Percentiles rank a stretch among this genome's conserved stretches.
phyloP scores from a whole-genome alignment of 2,113 vertebrate species.

The Prionailurus viverrinus region DNA sequence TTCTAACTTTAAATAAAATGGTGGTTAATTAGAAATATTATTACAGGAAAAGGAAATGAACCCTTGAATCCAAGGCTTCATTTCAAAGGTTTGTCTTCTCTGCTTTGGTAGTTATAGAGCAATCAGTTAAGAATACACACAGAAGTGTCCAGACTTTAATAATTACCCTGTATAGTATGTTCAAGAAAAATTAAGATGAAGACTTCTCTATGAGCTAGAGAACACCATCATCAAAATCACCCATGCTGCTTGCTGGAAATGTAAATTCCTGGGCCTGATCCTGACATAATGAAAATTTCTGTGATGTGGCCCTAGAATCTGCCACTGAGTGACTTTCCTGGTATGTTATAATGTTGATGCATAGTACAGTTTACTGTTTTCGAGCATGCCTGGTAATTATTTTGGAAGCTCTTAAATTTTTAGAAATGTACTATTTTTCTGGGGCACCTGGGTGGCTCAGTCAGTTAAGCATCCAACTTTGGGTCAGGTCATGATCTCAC shows the following conservation, averaged over 20 bases:
- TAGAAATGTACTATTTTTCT: background rate
- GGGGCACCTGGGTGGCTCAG: too few relatives aligned
- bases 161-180: background rate
- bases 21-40: background rate
- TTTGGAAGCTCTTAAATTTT: background rate
- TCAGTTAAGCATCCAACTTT: too few relatives aligned
- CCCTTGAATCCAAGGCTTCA: background rate
- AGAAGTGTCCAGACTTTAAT: background rate
- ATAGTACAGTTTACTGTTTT: background rate
- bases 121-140: background rate
- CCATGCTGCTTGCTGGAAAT: background rate
- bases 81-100: background rate
- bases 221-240: background rate
- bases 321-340: background rate
- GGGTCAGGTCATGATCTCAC: too few relatives aligned
- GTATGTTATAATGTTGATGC: background rate
- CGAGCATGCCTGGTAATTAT: background rate
- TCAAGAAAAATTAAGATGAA: background rate
- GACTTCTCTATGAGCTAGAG: background rate
- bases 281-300: slow-evolving; percentile 15
- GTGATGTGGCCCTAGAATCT: background rate
- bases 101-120: background rate
- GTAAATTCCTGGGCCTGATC: background rate
- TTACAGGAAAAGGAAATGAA: background rate
- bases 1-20: slow-evolving; percentile 25